phyloP scores from a whole-genome alignment of 2,797 vertebrate genomes.

The Epinephelus awoara region DNA sequence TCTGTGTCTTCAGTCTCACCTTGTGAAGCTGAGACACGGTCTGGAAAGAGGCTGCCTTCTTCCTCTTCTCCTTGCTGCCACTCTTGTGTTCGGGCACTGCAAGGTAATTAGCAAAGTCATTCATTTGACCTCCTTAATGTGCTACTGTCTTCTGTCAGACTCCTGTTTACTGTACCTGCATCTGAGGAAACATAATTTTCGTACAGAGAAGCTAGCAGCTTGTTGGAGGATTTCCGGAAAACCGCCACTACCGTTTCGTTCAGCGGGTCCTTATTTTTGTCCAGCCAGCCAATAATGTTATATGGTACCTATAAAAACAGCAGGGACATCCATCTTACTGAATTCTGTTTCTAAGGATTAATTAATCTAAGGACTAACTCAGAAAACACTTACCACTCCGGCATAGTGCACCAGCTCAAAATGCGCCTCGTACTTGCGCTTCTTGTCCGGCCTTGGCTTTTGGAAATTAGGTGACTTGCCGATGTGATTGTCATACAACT shows the following conservation, averaged over 20 bases:
- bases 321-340: background rate
- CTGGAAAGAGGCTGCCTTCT: slow-evolving; percentile 96
- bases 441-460: slow-evolving; percentile 94
- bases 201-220: slow-evolving; percentile 90
- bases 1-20: slow-evolving; percentile 81
- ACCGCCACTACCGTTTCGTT: slow-evolving; percentile 93
- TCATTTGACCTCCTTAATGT: background rate
- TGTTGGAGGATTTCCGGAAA: slow-evolving; percentile 95
- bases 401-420: slow-evolving; percentile 96
- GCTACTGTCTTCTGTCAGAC: background rate
- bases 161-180: slow-evolving; percentile 76
- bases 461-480: slow-evolving; percentile 96
- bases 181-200: slow-evolving; percentile 91
- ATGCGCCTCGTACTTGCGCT: slow-evolving; percentile 93
- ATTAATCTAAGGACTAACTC: background rate
- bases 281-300: slow-evolving; percentile 93
- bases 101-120: slow-evolving; percentile 6
- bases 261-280: slow-evolving; percentile 96
- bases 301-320: slow-evolving; percentile 90
- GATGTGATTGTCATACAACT: slow-evolving; percentile 94
- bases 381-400: slow-evolving; percentile 89
- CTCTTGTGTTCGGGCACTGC: slow-evolving; percentile 82
- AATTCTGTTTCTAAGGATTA: background rate
- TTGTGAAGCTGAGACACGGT: slow-evolving; percentile 95
- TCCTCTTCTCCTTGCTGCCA: slow-evolving; percentile 93